Conservation (phyloP, 2,888 invertebrate species). For the Leptarthrus brevirostris region DNA sequence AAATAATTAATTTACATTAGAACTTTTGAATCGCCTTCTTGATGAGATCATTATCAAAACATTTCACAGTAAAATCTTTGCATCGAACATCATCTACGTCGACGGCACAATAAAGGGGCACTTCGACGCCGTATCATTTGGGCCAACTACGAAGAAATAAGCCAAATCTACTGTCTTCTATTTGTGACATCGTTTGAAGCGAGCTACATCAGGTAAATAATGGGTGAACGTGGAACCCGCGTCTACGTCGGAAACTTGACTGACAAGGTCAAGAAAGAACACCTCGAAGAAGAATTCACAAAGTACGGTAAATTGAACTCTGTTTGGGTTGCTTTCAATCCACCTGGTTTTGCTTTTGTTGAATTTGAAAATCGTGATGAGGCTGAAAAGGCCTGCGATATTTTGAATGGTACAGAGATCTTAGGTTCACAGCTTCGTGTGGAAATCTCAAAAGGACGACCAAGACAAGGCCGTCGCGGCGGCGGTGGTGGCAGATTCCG, state of each 20-base stretch:
- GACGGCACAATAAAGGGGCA: slow-evolving; percentile 55
- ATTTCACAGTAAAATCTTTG: slow-evolving; percentile 57
- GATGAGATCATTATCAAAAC: slow-evolving; percentile 56
- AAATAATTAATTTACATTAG: slow-evolving; percentile 31
- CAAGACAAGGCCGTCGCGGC: slow-evolving; percentile 75
- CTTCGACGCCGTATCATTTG: slow-evolving; percentile 47
- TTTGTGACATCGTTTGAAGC: not conserved
- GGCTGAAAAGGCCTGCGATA: slow-evolving; percentile 86
- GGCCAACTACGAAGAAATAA: slow-evolving; percentile 30
- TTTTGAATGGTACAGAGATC: slow-evolving; percentile 88
- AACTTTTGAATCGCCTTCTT: slow-evolving; percentile 45
- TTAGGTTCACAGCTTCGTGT: slow-evolving; percentile 89
- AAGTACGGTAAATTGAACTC: slow-evolving; percentile 92
- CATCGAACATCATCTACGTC: slow-evolving; percentile 50
- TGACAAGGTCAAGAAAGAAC: slow-evolving; percentile 91
- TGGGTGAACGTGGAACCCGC: slow-evolving; percentile 78
- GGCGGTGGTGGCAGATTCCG: slow-evolving; percentile 68
- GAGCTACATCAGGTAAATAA: slow-evolving; percentile 51
- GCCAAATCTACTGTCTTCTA: slow-evolving; percentile 19
- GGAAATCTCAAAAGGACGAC: slow-evolving; percentile 86
- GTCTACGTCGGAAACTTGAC: slow-evolving; percentile 91
- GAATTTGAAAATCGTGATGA: slow-evolving; percentile 90
- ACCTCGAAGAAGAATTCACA: slow-evolving; percentile 89
- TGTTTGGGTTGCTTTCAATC: slow-evolving; percentile 93
- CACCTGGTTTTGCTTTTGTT: slow-evolving; percentile 94